Evolutionary conservation across 2,888 invertebrate species (phyloP), one percentile per base, ranked within the genome.

Genomic region (Agonopterix arenella): DNA sequence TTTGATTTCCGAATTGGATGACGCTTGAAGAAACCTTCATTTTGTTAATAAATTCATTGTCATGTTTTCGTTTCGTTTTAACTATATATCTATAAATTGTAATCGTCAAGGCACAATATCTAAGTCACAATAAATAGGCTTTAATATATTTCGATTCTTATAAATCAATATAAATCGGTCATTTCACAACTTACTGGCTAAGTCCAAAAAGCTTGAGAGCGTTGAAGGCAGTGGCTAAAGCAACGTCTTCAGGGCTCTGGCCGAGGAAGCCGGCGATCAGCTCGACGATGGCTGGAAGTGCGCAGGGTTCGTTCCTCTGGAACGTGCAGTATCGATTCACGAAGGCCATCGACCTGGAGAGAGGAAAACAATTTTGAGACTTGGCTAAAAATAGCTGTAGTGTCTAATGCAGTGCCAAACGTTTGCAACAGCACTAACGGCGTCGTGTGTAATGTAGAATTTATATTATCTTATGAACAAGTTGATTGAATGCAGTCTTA

Each of bases 251-350:
- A 0, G 97, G 96, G 44, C 93, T 93, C 74, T 93, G 94, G 48
- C 93, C 93, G 89, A 97, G 93, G 79, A 97, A 96, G 13, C 96
- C 97, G n/a, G 97, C 97, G 58, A 97, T 94, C 92, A 98, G 93
- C 84, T 98, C 98, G 45, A 97, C 96, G 48, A 97, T 94, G 44
- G 96, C 96, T 8, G 98, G 97, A 60, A 98, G 85, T 44, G 97
- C 96, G 82, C 98, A 98, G 0, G 98, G 98, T 86, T 98, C 98
- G 83, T 98, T 98, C 62, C 98, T 92, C 86, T 98, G 97, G 89
- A 98, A 98, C 57, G 97, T 97, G 84, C 97, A 97, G 85, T 97
- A 97, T 61, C 97, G 92, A 75, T 95, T 94, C 67, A 96, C 90
- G 82, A 95, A 96, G 60, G 91, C 93, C 90, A 94, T 91, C 40